Percentiles rank a stretch among this genome's conserved stretches.
phyloP scores from a whole-genome alignment of 1,140 invertebrate species.

The Heliconius himera region DNA sequence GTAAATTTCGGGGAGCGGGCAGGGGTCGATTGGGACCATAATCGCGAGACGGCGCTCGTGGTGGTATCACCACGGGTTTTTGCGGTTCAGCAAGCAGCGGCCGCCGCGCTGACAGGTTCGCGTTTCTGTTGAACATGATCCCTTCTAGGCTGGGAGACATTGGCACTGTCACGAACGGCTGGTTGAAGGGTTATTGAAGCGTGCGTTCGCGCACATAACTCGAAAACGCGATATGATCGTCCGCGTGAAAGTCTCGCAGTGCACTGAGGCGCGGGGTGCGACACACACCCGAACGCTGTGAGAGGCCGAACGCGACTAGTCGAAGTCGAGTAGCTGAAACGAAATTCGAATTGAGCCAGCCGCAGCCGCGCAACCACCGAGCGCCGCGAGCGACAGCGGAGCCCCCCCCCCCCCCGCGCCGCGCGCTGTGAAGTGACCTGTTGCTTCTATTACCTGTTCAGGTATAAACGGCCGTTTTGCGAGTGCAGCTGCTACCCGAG shows the following conservation, averaged over 20 bases:
- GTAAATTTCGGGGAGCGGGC: constrained; percentile 59
- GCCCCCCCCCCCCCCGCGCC: constrained; percentile 65
- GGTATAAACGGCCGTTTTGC: constrained; percentile 68
- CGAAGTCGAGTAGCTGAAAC: constrained; percentile 46
- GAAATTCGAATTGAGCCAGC: constrained; percentile 32
- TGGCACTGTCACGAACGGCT: constrained; percentile 70
- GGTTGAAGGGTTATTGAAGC: constrained; percentile 51
- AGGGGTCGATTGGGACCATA: constrained; percentile 63
- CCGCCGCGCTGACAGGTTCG: constrained; percentile 76
- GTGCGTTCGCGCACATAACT: constrained; percentile 77
- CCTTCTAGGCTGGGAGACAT: constrained; percentile 79
- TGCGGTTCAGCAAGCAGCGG: constrained; percentile 75
- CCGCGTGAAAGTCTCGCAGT: constrained; percentile 66
- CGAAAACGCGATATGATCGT: constrained; percentile 51
- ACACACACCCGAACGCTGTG: constrained; percentile 34
- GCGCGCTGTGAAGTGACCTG: constrained; percentile 66
- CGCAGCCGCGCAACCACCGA: constrained; percentile 24
- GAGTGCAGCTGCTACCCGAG: constrained; percentile 61
- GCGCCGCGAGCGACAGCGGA: constrained; percentile 36
- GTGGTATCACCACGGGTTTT: constrained; percentile 72
- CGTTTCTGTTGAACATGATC: constrained; percentile 79
- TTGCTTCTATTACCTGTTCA: constrained; percentile 77
- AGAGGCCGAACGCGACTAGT: constrained; percentile 51
- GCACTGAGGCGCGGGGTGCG: constrained; percentile 35
- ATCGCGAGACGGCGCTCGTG: constrained; percentile 71